phyloP scores from a whole-genome alignment of 2,888 invertebrate genomes.

The Megaustenia siamemsis region DNA sequence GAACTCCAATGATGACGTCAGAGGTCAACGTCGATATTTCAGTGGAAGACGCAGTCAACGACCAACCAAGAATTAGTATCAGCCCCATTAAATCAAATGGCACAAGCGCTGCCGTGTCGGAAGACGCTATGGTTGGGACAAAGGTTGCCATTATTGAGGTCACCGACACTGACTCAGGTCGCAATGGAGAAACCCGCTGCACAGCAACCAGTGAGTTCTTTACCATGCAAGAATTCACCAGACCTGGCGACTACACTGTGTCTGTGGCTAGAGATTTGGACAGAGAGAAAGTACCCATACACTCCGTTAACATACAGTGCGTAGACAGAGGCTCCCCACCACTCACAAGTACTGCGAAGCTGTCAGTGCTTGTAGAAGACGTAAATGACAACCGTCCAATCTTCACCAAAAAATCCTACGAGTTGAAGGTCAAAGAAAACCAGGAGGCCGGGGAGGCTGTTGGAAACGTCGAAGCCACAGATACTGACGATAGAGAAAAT shows the following conservation, averaged over 20 bases:
- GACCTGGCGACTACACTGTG: constrained; percentile 51
- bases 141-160: constrained; percentile 56
- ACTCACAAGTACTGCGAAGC: constrained; percentile 45
- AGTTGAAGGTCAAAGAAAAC: constrained; percentile 57
- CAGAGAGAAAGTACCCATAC: constrained; percentile 50
- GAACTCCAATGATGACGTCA: constrained; percentile 52
- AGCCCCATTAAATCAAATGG: constrained; percentile 46
- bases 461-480: constrained; percentile 55
- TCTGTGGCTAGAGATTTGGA: constrained; percentile 55
- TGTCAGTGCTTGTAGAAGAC: constrained; percentile 56
- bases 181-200: constrained; percentile 57
- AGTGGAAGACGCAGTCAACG: constrained; percentile 58
- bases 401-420: constrained; percentile 54
- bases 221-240: constrained; percentile 47
- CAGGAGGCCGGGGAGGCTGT: constrained; percentile 54
- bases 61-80: constrained; percentile 55
- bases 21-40: constrained; percentile 51
- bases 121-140: constrained; percentile 55
- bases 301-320: constrained; percentile 54
- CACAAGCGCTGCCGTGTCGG: constrained; percentile 53
- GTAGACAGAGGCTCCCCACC: constrained; percentile 57
- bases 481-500: constrained; percentile 55
- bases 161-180: constrained; percentile 55
- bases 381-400: constrained; percentile 58
- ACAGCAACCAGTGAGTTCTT: constrained; percentile 51